Evolutionary conservation across 2,888 invertebrate species (phyloP).

Genomic region (Axea sp.): DNA sequence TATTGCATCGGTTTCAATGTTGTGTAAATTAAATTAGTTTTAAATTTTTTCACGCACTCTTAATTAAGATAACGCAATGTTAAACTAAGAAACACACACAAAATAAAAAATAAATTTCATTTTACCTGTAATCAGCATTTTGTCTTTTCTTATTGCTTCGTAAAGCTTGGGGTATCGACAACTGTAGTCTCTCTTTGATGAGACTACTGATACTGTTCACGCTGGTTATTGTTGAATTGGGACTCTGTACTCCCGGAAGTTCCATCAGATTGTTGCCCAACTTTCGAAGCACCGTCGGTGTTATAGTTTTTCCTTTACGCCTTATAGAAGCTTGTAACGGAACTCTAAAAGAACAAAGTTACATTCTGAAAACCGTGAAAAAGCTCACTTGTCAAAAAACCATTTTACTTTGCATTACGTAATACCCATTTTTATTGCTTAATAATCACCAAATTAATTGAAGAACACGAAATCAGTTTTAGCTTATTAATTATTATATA

Average conservation of each 20-base stretch:
- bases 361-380: not conserved
- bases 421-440: no score
- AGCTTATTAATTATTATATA: no score
- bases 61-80: no score
- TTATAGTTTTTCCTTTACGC: slow-evolving; percentile 84
- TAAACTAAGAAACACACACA: no score
- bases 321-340: slow-evolving; percentile 82
- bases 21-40: no score
- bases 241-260: slow-evolving; percentile 83
- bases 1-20: no score
- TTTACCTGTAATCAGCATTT: slow-evolving; percentile 76
- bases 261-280: slow-evolving; percentile 81
- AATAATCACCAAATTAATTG: no score
- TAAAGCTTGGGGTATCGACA: slow-evolving; percentile 76
- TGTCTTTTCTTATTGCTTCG: slow-evolving; percentile 75
- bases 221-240: slow-evolving; percentile 89
- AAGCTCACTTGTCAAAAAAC: not conserved
- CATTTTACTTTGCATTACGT: no score
- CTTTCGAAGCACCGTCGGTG: slow-evolving; percentile 81
- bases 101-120: no score
- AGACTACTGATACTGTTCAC: slow-evolving; percentile 91
- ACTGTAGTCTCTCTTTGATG: slow-evolving; percentile 90
- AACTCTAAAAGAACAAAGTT: slow-evolving; percentile 80
- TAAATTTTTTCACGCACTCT: no score
- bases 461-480: no score